These are phyloP conservation scores for Lophius piscatorius DNA, from an alignment of 2,113 vertebrate species.

Conservation along the genomic window DNA sequence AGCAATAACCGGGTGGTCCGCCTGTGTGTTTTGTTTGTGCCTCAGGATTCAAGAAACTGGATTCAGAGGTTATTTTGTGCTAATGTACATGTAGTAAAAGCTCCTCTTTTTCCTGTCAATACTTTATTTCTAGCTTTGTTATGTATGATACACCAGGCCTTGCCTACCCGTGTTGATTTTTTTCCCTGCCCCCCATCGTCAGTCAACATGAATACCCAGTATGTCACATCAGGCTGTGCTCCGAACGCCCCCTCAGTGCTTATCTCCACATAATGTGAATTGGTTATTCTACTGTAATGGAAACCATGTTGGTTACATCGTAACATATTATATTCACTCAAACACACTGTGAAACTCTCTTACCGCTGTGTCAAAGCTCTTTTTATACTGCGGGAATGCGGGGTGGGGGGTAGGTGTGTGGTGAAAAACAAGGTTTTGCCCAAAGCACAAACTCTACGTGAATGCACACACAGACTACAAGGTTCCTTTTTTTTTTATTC, in stretches of 20 bases:
- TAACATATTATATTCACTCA: slow-evolving; percentile 81
- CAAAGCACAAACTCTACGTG: slow-evolving; percentile 78
- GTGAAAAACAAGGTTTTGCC: slow-evolving; percentile 75
- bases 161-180: slow-evolving; percentile 63
- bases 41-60: slow-evolving; percentile 53
- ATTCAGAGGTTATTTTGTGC: slow-evolving; percentile 61
- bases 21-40: slow-evolving; percentile 62
- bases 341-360: slow-evolving; percentile 82
- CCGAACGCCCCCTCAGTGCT: slow-evolving; percentile 75
- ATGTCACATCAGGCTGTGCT: slow-evolving; percentile 77
- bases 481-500: slow-evolving; percentile 69
- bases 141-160: slow-evolving; percentile 55
- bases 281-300: slow-evolving; percentile 79
- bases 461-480: slow-evolving; percentile 78
- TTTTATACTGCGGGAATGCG: slow-evolving; percentile 74
- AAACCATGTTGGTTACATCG: slow-evolving; percentile 81
- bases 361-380: slow-evolving; percentile 75
- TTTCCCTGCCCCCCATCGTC: slow-evolving; percentile 65
- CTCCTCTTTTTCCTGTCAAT: slow-evolving; percentile 59
- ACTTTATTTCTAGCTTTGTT: slow-evolving; percentile 64
- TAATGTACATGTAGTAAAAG: slow-evolving; percentile 58
- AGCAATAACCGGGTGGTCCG: slow-evolving; percentile 60
- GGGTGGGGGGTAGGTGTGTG: slow-evolving; percentile 43
- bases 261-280: slow-evolving; percentile 79
- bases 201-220: slow-evolving; percentile 75